Evolutionary conservation across 2,113 vertebrate genomes (phyloP).

Genomic region (Natator depressus): DNA sequence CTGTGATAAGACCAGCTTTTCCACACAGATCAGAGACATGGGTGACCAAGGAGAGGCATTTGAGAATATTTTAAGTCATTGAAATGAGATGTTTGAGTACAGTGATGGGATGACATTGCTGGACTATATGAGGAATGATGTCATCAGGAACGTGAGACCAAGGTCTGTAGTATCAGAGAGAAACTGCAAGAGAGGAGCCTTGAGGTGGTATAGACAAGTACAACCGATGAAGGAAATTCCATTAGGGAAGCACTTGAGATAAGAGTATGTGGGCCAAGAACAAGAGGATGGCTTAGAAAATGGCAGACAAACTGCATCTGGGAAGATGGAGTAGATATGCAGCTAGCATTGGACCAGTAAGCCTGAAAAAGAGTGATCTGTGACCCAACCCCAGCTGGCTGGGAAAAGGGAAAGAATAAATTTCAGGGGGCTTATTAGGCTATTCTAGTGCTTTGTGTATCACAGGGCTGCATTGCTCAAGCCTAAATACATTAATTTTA

Average conservation of each 20-base stretch:
- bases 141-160: background rate
- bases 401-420: background rate
- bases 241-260: background rate
- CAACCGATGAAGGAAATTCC: background rate
- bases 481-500: background rate
- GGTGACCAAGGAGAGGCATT: background rate
- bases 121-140: background rate
- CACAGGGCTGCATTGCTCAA: background rate
- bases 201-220: background rate
- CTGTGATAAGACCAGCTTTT: background rate
- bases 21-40: background rate
- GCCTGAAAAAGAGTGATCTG: background rate
- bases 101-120: background rate
- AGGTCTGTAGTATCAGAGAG: background rate
- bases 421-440: slow-evolving; percentile 2
- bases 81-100: background rate
- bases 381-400: background rate
- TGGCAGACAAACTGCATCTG: background rate
- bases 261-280: background rate
- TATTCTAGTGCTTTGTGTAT: background rate
- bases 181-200: background rate
- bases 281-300: background rate
- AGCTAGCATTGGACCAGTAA: background rate
- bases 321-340: background rate
- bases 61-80: background rate